Evolutionary conservation across 1,140 invertebrate genomes (phyloP), one percentile per base, ranked within the genome.

Genomic region (Venustaconcha ellipsiformis): DNA sequence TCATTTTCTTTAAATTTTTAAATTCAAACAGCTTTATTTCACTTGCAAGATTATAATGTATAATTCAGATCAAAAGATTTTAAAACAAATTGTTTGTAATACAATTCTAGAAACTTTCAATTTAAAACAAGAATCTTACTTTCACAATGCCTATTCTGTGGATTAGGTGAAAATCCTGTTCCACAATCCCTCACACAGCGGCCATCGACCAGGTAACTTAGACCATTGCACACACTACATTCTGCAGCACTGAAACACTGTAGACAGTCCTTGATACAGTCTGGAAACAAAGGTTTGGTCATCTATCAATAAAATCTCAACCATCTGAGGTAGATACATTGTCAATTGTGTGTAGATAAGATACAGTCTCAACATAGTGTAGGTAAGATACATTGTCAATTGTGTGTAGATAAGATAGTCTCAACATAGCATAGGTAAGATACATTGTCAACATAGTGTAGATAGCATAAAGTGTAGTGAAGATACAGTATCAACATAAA

Each of bases 141-240:
- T 68, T 57, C 18, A 66, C 75, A 77, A 37, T 72, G 63, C 37
- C 56, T 67, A 20, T 23, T 67, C 57, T 67, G 23, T n/a, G 30
- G 55, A 48, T 68, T 65, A n/a, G 75, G 57, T 59, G 72, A 67
- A 59, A 56, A 77, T 57, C 57, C 69, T 23, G 56, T n/a, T 20
- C 75, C 70, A 68, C 75, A 77, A 14, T 67, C 57, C 14, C 56
- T 48, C 15, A 77, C 75, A 77, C 75, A 77, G 20, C 18, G 37
- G n/a, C 70, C 66, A 37, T 67, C 57, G 57, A 72, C 66, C 26
- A 77, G 70, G 55, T 60, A 77, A 6, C 70, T 72, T 48, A 18
- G 57, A 68, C 75, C 67, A n/a, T 77, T 57, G 67, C 75, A 77
- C n/a, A 77, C 65, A 57, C 75, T 77, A 59, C 75, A 77, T 11